Percentiles rank a stretch among this genome's conserved stretches.
Conservation (phyloP, 2,888 invertebrate species). For the Timema podura region DNA sequence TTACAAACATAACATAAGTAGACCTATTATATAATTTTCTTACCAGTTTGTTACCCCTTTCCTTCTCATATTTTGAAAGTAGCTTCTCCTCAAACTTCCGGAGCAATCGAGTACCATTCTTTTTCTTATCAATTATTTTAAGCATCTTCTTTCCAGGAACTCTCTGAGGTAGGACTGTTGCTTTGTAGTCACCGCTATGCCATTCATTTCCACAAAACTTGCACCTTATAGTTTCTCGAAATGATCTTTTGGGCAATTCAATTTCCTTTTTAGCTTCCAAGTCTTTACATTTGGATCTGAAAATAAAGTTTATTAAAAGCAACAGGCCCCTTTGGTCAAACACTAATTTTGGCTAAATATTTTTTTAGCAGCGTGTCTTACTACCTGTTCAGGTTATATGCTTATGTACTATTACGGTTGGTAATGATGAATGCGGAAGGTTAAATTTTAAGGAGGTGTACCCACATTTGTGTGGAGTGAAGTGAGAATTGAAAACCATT, state of each 20-base stretch:
- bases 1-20: too few relatives aligned
- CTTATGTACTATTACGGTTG: too few relatives aligned
- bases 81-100: constrained; percentile 18
- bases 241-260: constrained; percentile 15
- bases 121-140: constrained; percentile 14
- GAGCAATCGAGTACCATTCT: constrained; percentile 12
- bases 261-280: constrained; percentile 2
- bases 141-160: constrained; percentile 21
- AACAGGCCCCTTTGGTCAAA: too few relatives aligned
- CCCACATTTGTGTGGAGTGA: too few relatives aligned
- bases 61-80: constrained; percentile 17
- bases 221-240: constrained; percentile 15
- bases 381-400: too few relatives aligned
- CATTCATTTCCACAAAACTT: constrained; percentile 23
- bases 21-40: not conserved
- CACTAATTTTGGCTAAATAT: too few relatives aligned
- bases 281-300: constrained; percentile 20
- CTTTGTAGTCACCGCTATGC: constrained; percentile 10
- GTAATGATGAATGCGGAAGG: too few relatives aligned
- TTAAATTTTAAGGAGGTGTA: too few relatives aligned
- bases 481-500: too few relatives aligned
- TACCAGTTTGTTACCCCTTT: constrained; percentile 25
- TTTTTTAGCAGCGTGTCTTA: too few relatives aligned
- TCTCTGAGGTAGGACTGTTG: constrained; percentile 19
- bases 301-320: not conserved